Base-by-base conservation (phyloP, 2,797 vertebrate genomes). In the Percopsis omiscomaycus region DNA sequence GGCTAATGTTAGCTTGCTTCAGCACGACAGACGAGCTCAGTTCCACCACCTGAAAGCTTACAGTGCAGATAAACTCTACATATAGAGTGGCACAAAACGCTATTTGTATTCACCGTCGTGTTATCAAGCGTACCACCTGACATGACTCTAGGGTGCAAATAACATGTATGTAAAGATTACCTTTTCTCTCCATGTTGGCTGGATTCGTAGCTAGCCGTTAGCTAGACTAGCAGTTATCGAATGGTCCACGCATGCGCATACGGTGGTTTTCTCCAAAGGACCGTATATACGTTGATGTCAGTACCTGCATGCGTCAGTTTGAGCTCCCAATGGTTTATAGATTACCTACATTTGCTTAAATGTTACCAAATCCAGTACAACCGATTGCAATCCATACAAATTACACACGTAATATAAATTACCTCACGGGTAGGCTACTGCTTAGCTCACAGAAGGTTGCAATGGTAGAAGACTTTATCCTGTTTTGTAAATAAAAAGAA, bases 171-270 rank as follows among this genome's bases (percentile, higher is more conserved):
- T 66, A 59, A 61, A 74, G 76, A 82, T 91, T 93, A 94, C 93
- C 93, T 92, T 93, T 93, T 77, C 91, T 92, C 91, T 93, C 93
- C 93, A 94, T 94, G 88, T 88, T 82, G 84, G 86, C 87, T 85
- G 86, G 80, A 84, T 68, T 74, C 81, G 88, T 82, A 84, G 83
- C 85, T 91, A 87, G 86, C 84, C 42, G 78, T 78, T 91, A 90
- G 89, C 89, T 69, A 80, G 83, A 78, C 75, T 59, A 49, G 71
- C 82, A 85, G 73, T 84, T 74, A 85, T 53, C 81, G 81, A 89
- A 87, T 81, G 77, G 74, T 85, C 69, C 61, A 57, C 86, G 86
- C 89, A 78, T 89, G 89, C 88, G 89, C 82, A 74, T 12, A 8
- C 32, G 0, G 75, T 44, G 29, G 0, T 63, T 54, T 13, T 75